Percentiles rank a stretch among this genome's conserved stretches.
Conservation (phyloP, 2,888 invertebrate species). For the Coleophora deauratella region DNA sequence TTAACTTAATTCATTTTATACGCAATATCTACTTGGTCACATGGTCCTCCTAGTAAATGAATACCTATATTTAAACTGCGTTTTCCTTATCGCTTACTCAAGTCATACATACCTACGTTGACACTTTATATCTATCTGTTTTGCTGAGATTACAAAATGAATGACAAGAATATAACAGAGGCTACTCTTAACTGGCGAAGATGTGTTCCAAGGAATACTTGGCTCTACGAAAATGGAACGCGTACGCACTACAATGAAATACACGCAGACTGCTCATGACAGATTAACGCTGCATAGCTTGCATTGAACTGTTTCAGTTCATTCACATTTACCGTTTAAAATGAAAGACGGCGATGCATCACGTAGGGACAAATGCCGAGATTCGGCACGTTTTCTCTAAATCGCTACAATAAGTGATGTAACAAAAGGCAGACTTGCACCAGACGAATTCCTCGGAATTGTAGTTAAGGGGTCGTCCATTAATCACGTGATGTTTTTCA, state of each 20-base stretch:
- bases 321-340: slow-evolving; percentile 23
- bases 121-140: no score
- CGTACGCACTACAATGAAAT: slow-evolving; percentile 18
- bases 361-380: slow-evolving; percentile 15
- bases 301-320: slow-evolving; percentile 35
- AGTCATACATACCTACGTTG: no score
- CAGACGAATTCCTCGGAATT: slow-evolving; percentile 48
- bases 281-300: slow-evolving; percentile 26
- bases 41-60: no score
- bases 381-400: slow-evolving; percentile 16
- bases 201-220: slow-evolving; percentile 41
- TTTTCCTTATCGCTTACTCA: no score
- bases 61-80: no score
- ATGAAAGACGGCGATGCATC: slow-evolving; percentile 34
- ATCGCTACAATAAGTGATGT: slow-evolving; percentile 46
- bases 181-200: slow-evolving; percentile 15
- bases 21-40: no score
- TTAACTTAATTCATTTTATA: no score
- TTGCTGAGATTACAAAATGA: no score
- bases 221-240: slow-evolving; percentile 30
- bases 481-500: no score
- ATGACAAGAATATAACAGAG: no score
- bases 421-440: slow-evolving; percentile 51
- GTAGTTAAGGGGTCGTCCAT: slow-evolving; percentile 14
- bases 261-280: slow-evolving; percentile 16